phyloP scores from a whole-genome alignment of 1,140 invertebrate species.

The Theocolax elegans region DNA sequence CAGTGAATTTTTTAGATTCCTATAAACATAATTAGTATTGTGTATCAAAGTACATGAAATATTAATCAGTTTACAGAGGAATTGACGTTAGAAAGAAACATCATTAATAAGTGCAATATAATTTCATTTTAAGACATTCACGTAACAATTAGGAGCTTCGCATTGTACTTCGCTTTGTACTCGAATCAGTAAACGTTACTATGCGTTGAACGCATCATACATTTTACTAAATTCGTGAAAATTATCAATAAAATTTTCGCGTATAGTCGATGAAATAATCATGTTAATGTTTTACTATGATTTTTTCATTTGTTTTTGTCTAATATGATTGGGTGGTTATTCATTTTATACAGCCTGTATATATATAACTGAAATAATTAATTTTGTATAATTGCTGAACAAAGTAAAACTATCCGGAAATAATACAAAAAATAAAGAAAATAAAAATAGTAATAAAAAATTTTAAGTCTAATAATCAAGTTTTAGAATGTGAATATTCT shows the following conservation, averaged over 20 bases:
- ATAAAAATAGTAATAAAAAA: constrained; percentile 15
- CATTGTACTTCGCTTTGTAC: neutral
- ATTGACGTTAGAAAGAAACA: neutral
- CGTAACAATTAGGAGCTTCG: neutral
- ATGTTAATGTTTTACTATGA: constrained; percentile 1
- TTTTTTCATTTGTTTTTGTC: neutral
- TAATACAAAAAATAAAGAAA: neutral
- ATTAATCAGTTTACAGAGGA: neutral
- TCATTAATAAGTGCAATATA: constrained; percentile 22
- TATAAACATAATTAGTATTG: constrained; percentile 2
- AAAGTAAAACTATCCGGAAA: constrained; percentile 8
- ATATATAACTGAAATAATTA: neutral
- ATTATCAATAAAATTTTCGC: neutral
- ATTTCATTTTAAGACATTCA: constrained; percentile 9
- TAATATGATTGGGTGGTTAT: constrained; percentile 5
- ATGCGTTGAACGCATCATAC: constrained; percentile 31
- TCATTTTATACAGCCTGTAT: neutral
- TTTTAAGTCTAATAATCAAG: constrained; percentile 14
- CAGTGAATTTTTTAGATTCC: neutral
- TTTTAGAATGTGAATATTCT: neutral
- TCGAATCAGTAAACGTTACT: neutral
- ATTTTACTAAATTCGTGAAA: constrained; percentile 14
- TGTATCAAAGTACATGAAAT: constrained; percentile 35
- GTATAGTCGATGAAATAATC: neutral
- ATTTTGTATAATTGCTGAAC: neutral